Base-by-base conservation (phyloP, 2,888 invertebrate species). In the Actias luna region DNA sequence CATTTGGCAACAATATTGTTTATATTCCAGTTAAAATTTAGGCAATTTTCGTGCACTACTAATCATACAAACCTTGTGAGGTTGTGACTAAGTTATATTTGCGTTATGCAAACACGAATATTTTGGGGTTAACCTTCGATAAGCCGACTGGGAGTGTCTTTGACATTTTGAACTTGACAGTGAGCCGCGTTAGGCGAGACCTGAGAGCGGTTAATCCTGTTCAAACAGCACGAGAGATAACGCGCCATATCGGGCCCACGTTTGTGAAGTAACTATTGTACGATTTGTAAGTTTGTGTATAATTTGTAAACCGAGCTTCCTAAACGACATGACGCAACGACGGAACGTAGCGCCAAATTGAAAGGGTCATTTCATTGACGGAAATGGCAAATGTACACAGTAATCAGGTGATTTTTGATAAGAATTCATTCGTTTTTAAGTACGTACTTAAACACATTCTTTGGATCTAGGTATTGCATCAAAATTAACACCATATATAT, bases 131-230 rank as follows among this genome's bases (percentile, higher is more conserved):
- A 69, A 79, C 79, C 80, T 79, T 79, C 74, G 71, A 72, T 69
- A 75, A 70, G 66, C 64, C 64, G 71, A 69, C 69, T 68, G 64
- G 69, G 66, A 71, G 75, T 77, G 82, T 77, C 79, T 84, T 82
- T 88, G 87, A 88, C 87, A 87, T 82, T 85, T 85, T 91, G 88
- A 91, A 92, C 91, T 91, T 91, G 92, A 88, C 89, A 86, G 81
- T 89, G 85, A 80, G 74, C 75, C 79, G 78, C 72, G 77, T 77
- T 71, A 71, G 72, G 66, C 67, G 65, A 65, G 67, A 68, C 67
- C 71, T 67, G 68, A 69, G 72, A 64, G 64, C 75, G 68, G 66
- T 77, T 84, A 85, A 88, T 85, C 86, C 82, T 75, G 82, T 69
- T 76, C 84, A 89, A 87, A 89, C 84, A 87, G 69, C 77, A 75